Evolutionary conservation across 1,140 invertebrate genomes (phyloP).

Genomic region (Micrasema minimum): DNA sequence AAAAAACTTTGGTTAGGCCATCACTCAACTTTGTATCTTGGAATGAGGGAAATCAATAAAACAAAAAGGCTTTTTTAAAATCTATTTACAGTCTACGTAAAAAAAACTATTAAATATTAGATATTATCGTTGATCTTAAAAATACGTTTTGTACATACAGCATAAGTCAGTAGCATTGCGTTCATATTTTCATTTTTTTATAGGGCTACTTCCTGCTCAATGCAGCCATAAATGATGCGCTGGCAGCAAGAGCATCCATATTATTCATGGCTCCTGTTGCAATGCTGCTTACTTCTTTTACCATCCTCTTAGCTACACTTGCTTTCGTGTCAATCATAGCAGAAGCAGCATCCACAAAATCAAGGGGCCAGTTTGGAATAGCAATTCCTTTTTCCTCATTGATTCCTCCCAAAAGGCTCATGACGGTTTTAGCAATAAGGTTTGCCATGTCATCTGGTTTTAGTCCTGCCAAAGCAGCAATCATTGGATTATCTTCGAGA

Average conservation of each 20-base stretch:
- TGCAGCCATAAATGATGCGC: neutral
- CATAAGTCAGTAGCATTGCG: too few relatives aligned
- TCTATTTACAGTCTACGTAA: too few relatives aligned
- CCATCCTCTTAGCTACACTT: slow-evolving; percentile 11
- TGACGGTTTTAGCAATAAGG: neutral
- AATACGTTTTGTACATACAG: too few relatives aligned
- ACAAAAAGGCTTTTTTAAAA: too few relatives aligned
- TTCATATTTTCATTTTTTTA: neutral
- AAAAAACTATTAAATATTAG: too few relatives aligned
- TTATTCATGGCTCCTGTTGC: slow-evolving; percentile 1
- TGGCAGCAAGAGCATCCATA: slow-evolving; percentile 1
- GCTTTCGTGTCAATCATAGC: slow-evolving; percentile 13
- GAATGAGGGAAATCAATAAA: too few relatives aligned
- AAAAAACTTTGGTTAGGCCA: too few relatives aligned
- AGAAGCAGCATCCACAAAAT: slow-evolving; percentile 1
- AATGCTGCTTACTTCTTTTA: slow-evolving; percentile 8
- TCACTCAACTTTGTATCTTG: too few relatives aligned
- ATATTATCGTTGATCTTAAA: too few relatives aligned
- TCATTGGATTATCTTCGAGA: too few relatives aligned
- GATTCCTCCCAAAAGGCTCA: neutral
- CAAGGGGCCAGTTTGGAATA: neutral
- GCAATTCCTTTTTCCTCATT: neutral
- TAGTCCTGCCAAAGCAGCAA: neutral
- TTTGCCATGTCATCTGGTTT: neutral
- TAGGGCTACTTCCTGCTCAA: neutral